Evolutionary conservation across 2,888 invertebrate genomes (phyloP).

Genomic region (Cerceris ruficornis): DNA sequence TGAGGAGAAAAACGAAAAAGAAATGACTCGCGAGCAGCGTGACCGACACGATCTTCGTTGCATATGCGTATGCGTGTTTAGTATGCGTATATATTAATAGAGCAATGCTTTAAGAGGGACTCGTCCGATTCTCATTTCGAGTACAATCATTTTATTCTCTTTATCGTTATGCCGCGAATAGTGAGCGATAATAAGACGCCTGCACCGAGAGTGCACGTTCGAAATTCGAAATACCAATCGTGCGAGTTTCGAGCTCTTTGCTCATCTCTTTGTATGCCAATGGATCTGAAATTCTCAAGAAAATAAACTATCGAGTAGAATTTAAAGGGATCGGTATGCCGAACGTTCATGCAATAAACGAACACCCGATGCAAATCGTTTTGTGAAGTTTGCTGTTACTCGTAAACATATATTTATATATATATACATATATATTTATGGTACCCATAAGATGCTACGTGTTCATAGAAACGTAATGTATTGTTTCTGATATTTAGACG

Average conservation of each 20-base stretch:
- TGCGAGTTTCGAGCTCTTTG: slow-evolving; percentile 29
- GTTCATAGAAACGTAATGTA: slow-evolving; percentile 12
- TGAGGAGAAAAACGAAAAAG: slow-evolving; percentile 46
- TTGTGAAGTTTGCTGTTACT: slow-evolving; percentile 24
- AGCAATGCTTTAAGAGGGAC: slow-evolving; percentile 21
- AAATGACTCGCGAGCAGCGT: slow-evolving; percentile 20
- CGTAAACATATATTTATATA: background rate
- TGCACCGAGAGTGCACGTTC: slow-evolving; percentile 14
- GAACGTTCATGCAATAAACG: slow-evolving; percentile 45
- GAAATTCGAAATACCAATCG: slow-evolving; percentile 1
- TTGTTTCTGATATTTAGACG: background rate
- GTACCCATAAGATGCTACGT: slow-evolving; percentile 24
- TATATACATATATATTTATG: background rate
- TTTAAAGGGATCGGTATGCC: slow-evolving; percentile 27
- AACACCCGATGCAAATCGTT: slow-evolving; percentile 24
- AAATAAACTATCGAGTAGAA: slow-evolving; percentile 74
- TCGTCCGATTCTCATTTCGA: slow-evolving; percentile 49
- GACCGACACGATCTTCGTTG: background rate
- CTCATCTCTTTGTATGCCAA: slow-evolving; percentile 17
- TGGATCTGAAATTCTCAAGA: slow-evolving; percentile 60
- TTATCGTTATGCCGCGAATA: slow-evolving; percentile 9
- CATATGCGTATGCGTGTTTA: slow-evolving; percentile 19
- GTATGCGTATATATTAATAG: slow-evolving; percentile 25
- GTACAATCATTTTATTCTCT: background rate
- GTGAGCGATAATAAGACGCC: slow-evolving; percentile 36